Evolutionary conservation across 2,888 invertebrate genomes (phyloP).

Genomic region (Pyrochroa serraticornis): DNA sequence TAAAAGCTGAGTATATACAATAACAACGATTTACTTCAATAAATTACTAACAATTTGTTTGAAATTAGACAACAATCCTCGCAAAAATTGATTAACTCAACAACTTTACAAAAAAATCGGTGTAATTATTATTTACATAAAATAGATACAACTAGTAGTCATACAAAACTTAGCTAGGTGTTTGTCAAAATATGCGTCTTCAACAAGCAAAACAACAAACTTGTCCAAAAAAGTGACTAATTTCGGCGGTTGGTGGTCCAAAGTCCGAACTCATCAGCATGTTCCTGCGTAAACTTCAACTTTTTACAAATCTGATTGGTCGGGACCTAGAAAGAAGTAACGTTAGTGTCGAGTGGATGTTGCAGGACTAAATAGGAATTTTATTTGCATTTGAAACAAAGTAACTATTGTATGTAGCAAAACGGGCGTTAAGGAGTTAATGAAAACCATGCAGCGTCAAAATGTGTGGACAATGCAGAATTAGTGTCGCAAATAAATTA

Average conservation of each 20-base stretch:
- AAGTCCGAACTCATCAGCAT: constrained; percentile 18
- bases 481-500: constrained; percentile 31
- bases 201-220: constrained; percentile 21
- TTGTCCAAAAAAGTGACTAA: constrained; percentile 11
- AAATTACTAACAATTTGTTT: constrained; percentile 16
- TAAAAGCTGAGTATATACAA: constrained; percentile 21
- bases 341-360: background rate
- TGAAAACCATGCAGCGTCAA: constrained; percentile 25
- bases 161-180: background rate
- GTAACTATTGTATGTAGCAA: constrained; percentile 19
- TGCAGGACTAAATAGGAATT: constrained; percentile 20
- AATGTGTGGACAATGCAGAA: constrained; percentile 28
- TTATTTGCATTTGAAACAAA: constrained; percentile 45
- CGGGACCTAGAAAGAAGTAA: constrained; percentile 62
- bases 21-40: constrained; percentile 4
- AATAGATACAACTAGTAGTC: background rate
- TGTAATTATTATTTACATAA: constrained; percentile 15
- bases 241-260: constrained; percentile 11
- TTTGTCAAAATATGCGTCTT: constrained; percentile 17
- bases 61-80: constrained; percentile 30
- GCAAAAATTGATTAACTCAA: constrained; percentile 21
- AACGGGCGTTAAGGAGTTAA: constrained; percentile 23
- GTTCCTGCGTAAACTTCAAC: constrained; percentile 3
- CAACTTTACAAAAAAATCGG: constrained; percentile 6
- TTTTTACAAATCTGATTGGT: constrained; percentile 65